Base-by-base conservation (phyloP, 2,113 vertebrate genomes). In the Chionomys nivalis region DNA sequence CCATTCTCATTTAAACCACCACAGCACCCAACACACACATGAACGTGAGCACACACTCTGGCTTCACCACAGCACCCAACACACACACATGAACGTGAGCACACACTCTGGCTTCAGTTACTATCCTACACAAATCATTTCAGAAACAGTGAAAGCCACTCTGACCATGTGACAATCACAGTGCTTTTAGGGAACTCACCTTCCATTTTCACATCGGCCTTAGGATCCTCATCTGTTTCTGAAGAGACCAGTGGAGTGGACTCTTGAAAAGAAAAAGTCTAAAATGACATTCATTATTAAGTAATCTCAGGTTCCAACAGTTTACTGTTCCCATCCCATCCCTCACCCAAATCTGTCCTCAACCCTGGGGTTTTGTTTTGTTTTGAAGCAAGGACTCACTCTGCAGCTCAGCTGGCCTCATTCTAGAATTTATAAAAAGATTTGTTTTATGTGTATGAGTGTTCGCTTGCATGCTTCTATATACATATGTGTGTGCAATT, bases 181-280 rank as follows among this genome's bases (percentile, higher is more conserved):
- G 55, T 5, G 63, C 76, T 55, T 49, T 7, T 1, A n/a, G 89
- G 89, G 86, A 88, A 98, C 98, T 90, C 52, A 98, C 98, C 98
- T 98, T 99, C 98, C 0, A 97, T 95, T 90, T 98, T 98, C 90
- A 98, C 98, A 72, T 98, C 96, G 0, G 98, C 98, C 94, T 98
- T 98, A 0, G 98, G 97, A 82, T 98, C 98, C 89, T 98, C 96
- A 47, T 83, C 98, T 24, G 86, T 95, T 96, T 98, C 98, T 55
- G 98, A 97, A 96, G 94, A 63, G 19, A 68, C 26, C 0, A 87
- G 93, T 4, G 81, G 97, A 72, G 96, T 61, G 36, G 98, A 96
- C 92, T 98, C 98, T 98, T 98, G 91, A 73, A 89, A 89, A 94
- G 96, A 63, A 77, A 70, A 76, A 12, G 31, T 89, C 58, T 96